phyloP scores from a whole-genome alignment of 2,888 invertebrate genomes.

The Rotaria sp. region DNA sequence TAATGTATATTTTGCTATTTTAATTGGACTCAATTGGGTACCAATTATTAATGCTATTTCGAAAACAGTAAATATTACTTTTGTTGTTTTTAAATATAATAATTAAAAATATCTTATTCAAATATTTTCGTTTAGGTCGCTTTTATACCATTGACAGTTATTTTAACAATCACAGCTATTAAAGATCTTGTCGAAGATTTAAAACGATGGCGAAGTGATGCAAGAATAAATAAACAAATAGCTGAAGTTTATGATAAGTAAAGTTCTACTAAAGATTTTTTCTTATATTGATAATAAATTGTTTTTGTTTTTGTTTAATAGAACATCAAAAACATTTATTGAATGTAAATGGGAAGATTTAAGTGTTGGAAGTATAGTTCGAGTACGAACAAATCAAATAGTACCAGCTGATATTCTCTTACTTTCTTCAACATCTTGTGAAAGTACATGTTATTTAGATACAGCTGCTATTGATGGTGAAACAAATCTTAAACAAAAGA shows the following conservation, averaged over 20 bases:
- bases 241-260: conserved; percentile 82
- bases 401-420: conserved; percentile 90
- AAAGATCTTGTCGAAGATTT: conserved; percentile 91
- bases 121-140: conserved; percentile 80
- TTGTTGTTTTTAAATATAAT: too few relatives aligned
- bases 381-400: conserved; percentile 87
- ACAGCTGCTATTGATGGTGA: conserved; percentile 93
- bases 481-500: conserved; percentile 58
- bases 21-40: conserved; percentile 89
- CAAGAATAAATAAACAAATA: conserved; percentile 76
- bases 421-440: conserved; percentile 75
- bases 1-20: conserved; percentile 92
- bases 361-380: conserved; percentile 79
- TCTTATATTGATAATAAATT: too few relatives aligned
- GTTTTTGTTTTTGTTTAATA: background rate
- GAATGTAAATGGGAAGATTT: conserved; percentile 13
- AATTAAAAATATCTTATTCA: background rate
- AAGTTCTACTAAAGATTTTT: conserved; percentile 51
- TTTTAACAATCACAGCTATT: conserved; percentile 82
- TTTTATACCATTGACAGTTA: conserved; percentile 87
- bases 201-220: conserved; percentile 78
- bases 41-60: conserved; percentile 60
- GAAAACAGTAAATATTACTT: background rate
- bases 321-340: conserved; percentile 43
- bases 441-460: conserved; percentile 84